Base-by-base conservation (phyloP, 2,113 vertebrate genomes). In the Taxidea taxus region DNA sequence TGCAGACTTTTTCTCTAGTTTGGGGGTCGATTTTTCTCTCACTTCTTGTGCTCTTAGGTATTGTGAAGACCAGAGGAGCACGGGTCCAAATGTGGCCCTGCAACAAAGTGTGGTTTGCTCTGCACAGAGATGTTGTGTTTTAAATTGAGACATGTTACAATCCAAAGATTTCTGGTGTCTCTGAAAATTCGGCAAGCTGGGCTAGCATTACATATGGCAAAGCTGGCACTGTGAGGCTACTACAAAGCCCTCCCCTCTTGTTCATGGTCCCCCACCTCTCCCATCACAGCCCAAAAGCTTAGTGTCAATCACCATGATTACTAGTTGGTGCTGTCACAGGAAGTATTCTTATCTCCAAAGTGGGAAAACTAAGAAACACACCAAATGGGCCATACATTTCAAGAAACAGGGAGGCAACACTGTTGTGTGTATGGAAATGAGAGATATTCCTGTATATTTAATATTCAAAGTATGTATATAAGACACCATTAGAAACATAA, bases 261-360 rank as follows among this genome's bases (percentile, higher is more conserved):
- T 37, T 49, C 87, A n/a, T 8, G 23, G 25, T 20, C 4, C 21
- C 8, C 29, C 27, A 2, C 7, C 2, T 1, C 0, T n/a, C 47
- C 39, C 2, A 49, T 15, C 8, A n/a, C 80, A 58, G 51, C n/a
- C 51, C 18, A 34, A 54, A 23, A 29, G 60, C 68, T 23, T n/a
- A 81, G 27, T 29, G 58, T 47, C 80, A 29, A 4, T 51, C n/a
- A 29, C 8, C 6, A 7, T 37, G 51, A 37, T n/a, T 39, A 14
- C 25, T 7, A 72, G 16, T 29, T n/a, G 39, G 16, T 34, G 18
- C 70, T 58, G 20, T 66, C 74, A 47, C 1, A 1, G 72, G 49
- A 47, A 42, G 29, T 2, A 10, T 0, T 37, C 39, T 39, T 66
- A 39, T 16, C 85, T 58, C 21, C 31, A 93, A 74, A 85, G 31